Conservation (phyloP, 2,797 vertebrate species). For the Morus bassanus region DNA sequence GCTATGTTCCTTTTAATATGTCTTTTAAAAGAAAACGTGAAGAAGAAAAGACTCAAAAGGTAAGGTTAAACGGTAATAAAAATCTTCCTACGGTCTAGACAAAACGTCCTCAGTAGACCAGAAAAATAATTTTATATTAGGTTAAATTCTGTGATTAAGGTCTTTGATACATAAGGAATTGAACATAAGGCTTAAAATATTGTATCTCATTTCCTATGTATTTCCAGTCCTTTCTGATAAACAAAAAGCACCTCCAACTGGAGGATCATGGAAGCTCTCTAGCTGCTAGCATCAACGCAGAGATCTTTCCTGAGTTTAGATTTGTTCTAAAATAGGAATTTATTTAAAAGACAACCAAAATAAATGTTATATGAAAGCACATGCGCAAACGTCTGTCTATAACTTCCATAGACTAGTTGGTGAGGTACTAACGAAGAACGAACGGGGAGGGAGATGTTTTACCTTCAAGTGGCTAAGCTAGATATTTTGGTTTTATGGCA, state of each 20-base stretch:
- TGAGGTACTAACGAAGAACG: not conserved
- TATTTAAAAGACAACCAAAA: not conserved
- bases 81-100: not conserved
- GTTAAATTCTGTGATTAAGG: not conserved
- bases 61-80: constrained; percentile 28
- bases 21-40: constrained; percentile 21
- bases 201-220: not conserved
- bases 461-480: not conserved
- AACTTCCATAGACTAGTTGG: not conserved
- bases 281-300: not conserved
- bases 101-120: not conserved
- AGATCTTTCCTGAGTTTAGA: not conserved
- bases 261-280: not conserved
- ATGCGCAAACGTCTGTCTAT: fast-evolving
- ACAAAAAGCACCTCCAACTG: not conserved
- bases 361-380: not conserved
- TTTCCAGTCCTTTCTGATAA: not conserved
- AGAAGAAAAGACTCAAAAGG: not conserved
- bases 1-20: constrained; percentile 36
- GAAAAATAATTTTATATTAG: not conserved
- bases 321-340: not conserved
- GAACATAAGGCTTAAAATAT: not conserved
- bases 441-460: not conserved
- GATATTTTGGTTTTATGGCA: not conserved
- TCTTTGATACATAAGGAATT: not conserved